Evolutionary conservation across 2,888 invertebrate genomes (phyloP), one percentile per base, ranked within the genome.

Genomic region (Drosophila lacicola): DNA sequence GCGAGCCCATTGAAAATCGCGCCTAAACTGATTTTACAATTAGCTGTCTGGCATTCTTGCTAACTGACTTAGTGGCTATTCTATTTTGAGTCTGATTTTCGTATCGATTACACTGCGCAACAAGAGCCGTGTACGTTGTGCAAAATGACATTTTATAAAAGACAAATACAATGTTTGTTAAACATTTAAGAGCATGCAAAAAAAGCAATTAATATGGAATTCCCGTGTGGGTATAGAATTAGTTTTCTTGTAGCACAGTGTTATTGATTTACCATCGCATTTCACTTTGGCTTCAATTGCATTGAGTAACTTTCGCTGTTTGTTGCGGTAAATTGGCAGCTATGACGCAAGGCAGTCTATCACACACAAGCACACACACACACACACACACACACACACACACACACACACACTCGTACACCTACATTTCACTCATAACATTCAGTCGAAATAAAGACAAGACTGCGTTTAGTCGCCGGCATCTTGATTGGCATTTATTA

Each of bases 41-140:
- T 85, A 88, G 89, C 73, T 63, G 79, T 71, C 76, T 69, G 76
- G 78, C 82, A 82, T 82, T 80, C 80, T 80, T 86, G 86, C 90
- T 90, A 89, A 89, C 79, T 85, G 83, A 90, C 90, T 90, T 90
- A 90, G 90, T 90, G 90, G 80, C 62, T 70, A 88, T 90, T 90
- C 87, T 82, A 85, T 82, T 90, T 90, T 86, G 87, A 88, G 86
- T 86, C 72, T 80, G 78, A 78, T 75, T 78, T 87, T 86, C 86
- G 86, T 88, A 88, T 86, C 78, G 85, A 86, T 86, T 86, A 83
- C 86, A 88, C 84, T 80, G 53, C n/a, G 0, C 74, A 51, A 42
- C 85, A 54, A 9, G 29, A 8, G 6, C 8, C 2, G 29, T 29
- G 29, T 2, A 1, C 25, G 6, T 0, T 1, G 8, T 8, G 8